phyloP scores from a whole-genome alignment of 2,888 invertebrate species.

The Polydrusus cervinus region DNA sequence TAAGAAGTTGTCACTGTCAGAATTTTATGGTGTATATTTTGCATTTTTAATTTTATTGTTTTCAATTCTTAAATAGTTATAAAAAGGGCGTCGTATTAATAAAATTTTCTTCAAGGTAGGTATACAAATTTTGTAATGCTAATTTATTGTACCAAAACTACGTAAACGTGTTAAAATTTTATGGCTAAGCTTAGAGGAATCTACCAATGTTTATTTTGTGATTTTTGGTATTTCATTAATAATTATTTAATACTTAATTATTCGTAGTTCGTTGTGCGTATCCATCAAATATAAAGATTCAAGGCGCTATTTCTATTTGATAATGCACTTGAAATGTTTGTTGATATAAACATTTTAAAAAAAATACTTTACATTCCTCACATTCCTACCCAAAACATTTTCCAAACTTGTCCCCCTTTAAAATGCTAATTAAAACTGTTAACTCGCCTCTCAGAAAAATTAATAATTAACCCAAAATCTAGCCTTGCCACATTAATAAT shows the following conservation, averaged over 20 bases:
- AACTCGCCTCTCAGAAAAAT: conserved; percentile 13
- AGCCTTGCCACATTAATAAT: conserved; percentile 58
- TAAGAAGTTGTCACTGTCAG: neutral
- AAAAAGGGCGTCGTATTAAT: conserved; percentile 7
- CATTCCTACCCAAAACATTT: neutral
- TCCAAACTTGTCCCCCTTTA: conserved; percentile 4
- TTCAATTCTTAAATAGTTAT: neutral
- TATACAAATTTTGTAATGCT: neutral
- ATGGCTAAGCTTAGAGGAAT: neutral
- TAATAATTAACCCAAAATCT: conserved; percentile 43
- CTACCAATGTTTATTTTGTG: conserved; percentile 25
- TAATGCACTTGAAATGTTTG: neutral
- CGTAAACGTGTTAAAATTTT: neutral
- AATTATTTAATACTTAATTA: conserved; percentile 10
- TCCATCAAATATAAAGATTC: conserved; percentile 13
- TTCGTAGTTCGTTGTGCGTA: conserved; percentile 5
- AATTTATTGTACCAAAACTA: neutral
- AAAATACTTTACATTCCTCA: neutral
- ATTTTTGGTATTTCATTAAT: conserved; percentile 27
- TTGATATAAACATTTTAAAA: neutral
- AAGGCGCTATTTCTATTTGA: neutral
- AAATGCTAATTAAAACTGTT: conserved; percentile 5
- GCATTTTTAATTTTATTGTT: conserved; percentile 9
- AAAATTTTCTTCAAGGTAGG: neutral
- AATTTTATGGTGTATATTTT: neutral